Percentiles rank a stretch among this genome's conserved stretches.
Conservation (phyloP, 2,888 invertebrate genomes). For the Drosophila recens region DNA sequence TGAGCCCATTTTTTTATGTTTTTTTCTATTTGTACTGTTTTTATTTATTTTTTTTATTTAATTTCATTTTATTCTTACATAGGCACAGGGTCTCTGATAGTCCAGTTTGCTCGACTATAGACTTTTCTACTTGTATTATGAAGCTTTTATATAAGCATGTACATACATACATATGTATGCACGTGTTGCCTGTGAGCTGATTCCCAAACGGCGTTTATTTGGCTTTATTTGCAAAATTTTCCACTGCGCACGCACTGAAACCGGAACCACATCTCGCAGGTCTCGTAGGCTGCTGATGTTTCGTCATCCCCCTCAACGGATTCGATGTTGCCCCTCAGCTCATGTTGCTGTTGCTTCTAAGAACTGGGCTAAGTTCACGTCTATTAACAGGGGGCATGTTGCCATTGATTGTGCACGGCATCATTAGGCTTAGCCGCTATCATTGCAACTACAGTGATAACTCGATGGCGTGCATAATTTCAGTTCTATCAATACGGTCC, state of each 20-base stretch:
- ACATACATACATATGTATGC: neutral
- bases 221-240: slow-evolving; percentile 39
- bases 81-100: neutral
- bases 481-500: neutral
- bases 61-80: neutral
- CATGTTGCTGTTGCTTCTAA: slow-evolving; percentile 11
- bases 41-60: neutral
- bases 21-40: neutral
- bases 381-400: slow-evolving; percentile 9
- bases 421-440: slow-evolving; percentile 9
- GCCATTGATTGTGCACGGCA: slow-evolving; percentile 37
- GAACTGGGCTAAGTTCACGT: slow-evolving; percentile 35
- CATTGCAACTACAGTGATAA: slow-evolving; percentile 8
- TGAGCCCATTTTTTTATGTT: neutral
- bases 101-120: neutral
- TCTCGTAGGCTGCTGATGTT: slow-evolving; percentile 18
- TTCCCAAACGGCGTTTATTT: neutral
- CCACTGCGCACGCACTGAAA: slow-evolving; percentile 58
- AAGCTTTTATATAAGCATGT: neutral
- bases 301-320: slow-evolving; percentile 4
- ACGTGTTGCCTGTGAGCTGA: neutral
- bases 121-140: neutral
- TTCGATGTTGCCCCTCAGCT: slow-evolving; percentile 7
- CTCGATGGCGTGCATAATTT: neutral
- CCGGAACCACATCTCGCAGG: slow-evolving; percentile 38